Conservation (phyloP, 1,140 invertebrate species). For the Lithobius niger region DNA sequence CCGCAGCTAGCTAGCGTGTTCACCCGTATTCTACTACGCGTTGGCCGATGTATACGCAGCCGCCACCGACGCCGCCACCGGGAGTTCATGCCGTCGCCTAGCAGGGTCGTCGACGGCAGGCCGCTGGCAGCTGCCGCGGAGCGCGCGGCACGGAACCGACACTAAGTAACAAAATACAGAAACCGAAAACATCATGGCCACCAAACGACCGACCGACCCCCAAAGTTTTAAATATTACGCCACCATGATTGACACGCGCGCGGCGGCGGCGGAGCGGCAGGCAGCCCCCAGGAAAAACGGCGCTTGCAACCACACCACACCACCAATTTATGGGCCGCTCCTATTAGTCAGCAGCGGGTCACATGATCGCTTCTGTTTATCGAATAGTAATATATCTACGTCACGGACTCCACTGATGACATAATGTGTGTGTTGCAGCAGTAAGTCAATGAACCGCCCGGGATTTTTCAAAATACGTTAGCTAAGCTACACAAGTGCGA, state of each 20-base stretch:
- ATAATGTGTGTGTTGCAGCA: slow-evolving; percentile 1
- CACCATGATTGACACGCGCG: slow-evolving; percentile 6
- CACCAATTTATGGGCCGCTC: slow-evolving; percentile 4
- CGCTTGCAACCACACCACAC: too few species aligned
- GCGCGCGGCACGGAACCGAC: too few species aligned
- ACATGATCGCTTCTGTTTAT: slow-evolving; percentile 5
- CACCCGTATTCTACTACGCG: neutral
- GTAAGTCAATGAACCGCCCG: slow-evolving; percentile 9
- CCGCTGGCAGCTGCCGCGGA: too few species aligned
- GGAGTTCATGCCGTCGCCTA: too few species aligned
- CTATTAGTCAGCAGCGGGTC: slow-evolving; percentile 6
- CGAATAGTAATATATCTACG: slow-evolving; percentile 10
- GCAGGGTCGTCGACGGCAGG: too few species aligned
- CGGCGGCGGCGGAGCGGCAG: too few species aligned
- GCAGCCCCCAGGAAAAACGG: slow-evolving; percentile 4
- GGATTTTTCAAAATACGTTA: slow-evolving; percentile 1
- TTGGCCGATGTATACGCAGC: neutral
- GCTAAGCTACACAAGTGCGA: too few species aligned
- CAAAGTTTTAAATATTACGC: neutral
- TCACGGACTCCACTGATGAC: neutral
- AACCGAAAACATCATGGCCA: neutral
- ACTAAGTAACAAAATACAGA: neutral
- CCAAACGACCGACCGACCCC: neutral
- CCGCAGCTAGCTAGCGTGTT: neutral
- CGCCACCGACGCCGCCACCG: neutral